Evolutionary conservation across 2,797 vertebrate genomes (phyloP).

Genomic region (Ataeniobius toweri): DNA sequence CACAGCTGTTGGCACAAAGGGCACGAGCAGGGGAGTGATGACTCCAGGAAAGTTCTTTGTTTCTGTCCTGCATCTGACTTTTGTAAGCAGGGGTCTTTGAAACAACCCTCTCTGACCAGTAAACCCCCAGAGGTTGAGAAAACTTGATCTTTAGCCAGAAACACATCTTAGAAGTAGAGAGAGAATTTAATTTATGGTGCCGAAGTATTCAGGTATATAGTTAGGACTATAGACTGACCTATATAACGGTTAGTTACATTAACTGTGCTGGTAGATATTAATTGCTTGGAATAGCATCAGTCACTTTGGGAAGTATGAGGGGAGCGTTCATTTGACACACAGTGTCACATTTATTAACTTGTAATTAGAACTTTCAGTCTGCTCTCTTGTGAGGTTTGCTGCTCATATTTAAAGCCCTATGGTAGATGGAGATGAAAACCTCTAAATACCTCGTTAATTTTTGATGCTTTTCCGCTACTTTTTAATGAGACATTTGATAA

Average conservation of each 20-base stretch:
- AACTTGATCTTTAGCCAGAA: not conserved
- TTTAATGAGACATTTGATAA: constrained; percentile 35
- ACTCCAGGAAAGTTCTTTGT: constrained; percentile 35
- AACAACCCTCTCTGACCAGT: not conserved
- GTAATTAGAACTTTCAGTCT: constrained; percentile 76
- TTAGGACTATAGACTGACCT: constrained; percentile 22
- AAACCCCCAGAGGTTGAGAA: not conserved
- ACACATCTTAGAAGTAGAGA: not conserved
- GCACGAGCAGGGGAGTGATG: constrained; percentile 10
- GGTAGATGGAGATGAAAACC: constrained; percentile 47
- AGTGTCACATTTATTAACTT: constrained; percentile 71
- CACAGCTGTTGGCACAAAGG: constrained; percentile 50
- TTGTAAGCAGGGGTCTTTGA: constrained; percentile 7
- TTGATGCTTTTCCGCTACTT: constrained; percentile 9
- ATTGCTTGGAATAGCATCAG: constrained; percentile 34
- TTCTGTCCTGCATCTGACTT: constrained; percentile 27
- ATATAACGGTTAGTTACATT: constrained; percentile 14
- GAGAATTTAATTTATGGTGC: constrained; percentile 4
- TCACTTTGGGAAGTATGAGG: constrained; percentile 31
- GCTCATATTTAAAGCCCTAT: constrained; percentile 65
- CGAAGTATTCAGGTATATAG: constrained; percentile 20
- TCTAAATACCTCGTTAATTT: constrained; percentile 38
- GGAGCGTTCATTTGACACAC: constrained; percentile 69
- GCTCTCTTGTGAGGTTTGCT: constrained; percentile 54
- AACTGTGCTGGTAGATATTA: constrained; percentile 19